Conservation (phyloP, 2,888 invertebrate genomes). For the Geotrupes spiniger region DNA sequence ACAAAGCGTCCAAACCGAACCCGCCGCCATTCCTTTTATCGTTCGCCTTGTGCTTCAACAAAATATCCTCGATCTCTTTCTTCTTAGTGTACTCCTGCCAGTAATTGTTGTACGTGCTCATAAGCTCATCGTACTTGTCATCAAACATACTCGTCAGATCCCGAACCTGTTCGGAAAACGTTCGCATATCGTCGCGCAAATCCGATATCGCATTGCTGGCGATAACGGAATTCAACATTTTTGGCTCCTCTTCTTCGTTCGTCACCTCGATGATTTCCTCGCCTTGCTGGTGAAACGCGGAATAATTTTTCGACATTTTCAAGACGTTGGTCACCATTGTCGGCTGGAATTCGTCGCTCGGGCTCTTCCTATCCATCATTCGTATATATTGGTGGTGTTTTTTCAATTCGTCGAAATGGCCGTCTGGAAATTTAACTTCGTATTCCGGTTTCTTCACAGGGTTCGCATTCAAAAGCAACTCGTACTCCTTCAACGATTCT, state of each 20-base stretch:
- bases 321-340: conserved; percentile 31
- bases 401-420: conserved; percentile 16
- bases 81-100: conserved; percentile 33
- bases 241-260: conserved; percentile 9
- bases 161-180: conserved; percentile 28
- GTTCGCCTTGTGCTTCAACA: no score
- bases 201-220: conserved; percentile 35
- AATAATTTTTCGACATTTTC: conserved; percentile 30
- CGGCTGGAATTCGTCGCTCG: conserved; percentile 22
- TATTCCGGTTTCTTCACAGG: neutral
- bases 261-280: conserved; percentile 18
- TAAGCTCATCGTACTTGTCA: conserved; percentile 30
- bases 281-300: conserved; percentile 28
- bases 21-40: no score
- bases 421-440: conserved; percentile 30
- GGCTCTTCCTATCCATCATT: conserved; percentile 23
- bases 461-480: conserved; percentile 10
- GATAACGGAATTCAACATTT: conserved; percentile 24
- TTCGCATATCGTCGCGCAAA: conserved; percentile 28
- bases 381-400: conserved; percentile 27
- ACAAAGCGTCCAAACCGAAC: no score
- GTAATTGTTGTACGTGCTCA: conserved; percentile 38
- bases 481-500: conserved; percentile 17
- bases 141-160: conserved; percentile 29
- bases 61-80: conserved; percentile 11